Evolutionary conservation across 2,797 vertebrate genomes (phyloP), one percentile per base, ranked within the genome.

Genomic region (Sphenodon punctatus): DNA sequence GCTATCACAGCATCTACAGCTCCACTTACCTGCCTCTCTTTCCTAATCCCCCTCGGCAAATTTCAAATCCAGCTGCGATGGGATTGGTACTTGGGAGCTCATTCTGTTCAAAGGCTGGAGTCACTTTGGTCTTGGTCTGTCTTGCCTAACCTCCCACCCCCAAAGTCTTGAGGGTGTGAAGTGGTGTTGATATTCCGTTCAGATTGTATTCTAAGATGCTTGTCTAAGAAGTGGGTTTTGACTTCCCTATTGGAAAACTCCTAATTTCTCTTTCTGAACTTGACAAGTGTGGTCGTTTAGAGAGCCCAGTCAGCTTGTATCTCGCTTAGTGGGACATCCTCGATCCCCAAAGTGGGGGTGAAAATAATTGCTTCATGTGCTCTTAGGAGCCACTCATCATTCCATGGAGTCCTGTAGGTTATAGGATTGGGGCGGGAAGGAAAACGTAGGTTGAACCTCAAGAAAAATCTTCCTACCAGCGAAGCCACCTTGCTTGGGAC

Each of bases 371-470:
- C n/a, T n/a, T n/a, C n/a, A n/a, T n/a, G n/a, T n/a, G n/a, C n/a
- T n/a, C n/a, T n/a, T n/a, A n/a, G n/a, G n/a, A n/a, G n/a, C n/a
- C n/a, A n/a, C n/a, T n/a, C n/a, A n/a, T n/a, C n/a, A n/a, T n/a
- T n/a, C n/a, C n/a, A n/a, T n/a, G n/a, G n/a, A n/a, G n/a, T n/a
- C n/a, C n/a, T n/a, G n/a, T n/a, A n/a, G n/a, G n/a, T n/a, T n/a
- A n/a, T n/a, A n/a, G n/a, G n/a, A n/a, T n/a, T n/a, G n/a, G n/a
- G n/a, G n/a, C n/a, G n/a, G 22, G 23, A 41, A 56, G 34, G 39
- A n/a, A 69, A 69, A 46, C 83, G 78, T 41, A 27, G 61, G 80
- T 85, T 42, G 79, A 82, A 61, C 85, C 58, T 55, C 55, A 81
- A 72, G 60, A 75, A 49, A 43, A 67, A 45, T 32, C 51, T 27